Percentiles rank a stretch among this genome's conserved stretches.
These are phyloP conservation scores for Himalopsyche phryganea DNA, from an alignment of 1,140 invertebrate species.

Conservation along the genomic window DNA sequence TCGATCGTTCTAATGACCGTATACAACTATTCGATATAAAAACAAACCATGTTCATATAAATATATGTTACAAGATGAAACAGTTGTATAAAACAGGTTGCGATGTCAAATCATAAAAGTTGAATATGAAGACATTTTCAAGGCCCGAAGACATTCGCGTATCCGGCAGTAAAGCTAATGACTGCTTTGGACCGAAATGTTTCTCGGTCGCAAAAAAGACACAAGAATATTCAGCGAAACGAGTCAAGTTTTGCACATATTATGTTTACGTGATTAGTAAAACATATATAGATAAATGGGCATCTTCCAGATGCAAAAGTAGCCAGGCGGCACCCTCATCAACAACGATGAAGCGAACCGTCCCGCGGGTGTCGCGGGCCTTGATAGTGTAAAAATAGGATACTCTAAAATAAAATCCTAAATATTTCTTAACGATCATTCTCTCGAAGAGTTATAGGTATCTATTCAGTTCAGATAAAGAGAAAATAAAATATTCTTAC, in stretches of 20 bases:
- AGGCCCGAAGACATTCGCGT: slow-evolving; percentile 7
- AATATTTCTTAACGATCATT: slow-evolving; percentile 29
- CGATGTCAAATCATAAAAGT: slow-evolving; percentile 33
- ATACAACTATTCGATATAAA: not conserved
- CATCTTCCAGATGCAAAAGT: no score
- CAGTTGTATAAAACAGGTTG: slow-evolving; percentile 22
- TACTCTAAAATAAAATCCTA: slow-evolving; percentile 14
- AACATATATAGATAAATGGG: no score
- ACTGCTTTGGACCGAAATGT: no score
- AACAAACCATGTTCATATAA: slow-evolving; percentile 2
- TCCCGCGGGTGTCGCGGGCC: not conserved
- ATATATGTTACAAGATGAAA: slow-evolving; percentile 17
- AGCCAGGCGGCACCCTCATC: no score
- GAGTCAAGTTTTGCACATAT: no score
- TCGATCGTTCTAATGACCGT: no score
- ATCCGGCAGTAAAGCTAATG: no score
- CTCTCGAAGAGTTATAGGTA: slow-evolving; percentile 31
- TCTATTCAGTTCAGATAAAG: slow-evolving; percentile 33
- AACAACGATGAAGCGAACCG: no score
- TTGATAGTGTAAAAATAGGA: slow-evolving; percentile 6
- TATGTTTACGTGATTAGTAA: no score
- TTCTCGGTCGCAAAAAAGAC: no score
- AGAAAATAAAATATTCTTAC: slow-evolving; percentile 34
- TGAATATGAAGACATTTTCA: slow-evolving; percentile 16
- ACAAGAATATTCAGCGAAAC: no score